Percentiles rank a stretch among this genome's conserved stretches.
These are phyloP conservation scores for Pterophyllum scalare DNA, from an alignment of 2,113 vertebrate genomes.

Conservation along the genomic window DNA sequence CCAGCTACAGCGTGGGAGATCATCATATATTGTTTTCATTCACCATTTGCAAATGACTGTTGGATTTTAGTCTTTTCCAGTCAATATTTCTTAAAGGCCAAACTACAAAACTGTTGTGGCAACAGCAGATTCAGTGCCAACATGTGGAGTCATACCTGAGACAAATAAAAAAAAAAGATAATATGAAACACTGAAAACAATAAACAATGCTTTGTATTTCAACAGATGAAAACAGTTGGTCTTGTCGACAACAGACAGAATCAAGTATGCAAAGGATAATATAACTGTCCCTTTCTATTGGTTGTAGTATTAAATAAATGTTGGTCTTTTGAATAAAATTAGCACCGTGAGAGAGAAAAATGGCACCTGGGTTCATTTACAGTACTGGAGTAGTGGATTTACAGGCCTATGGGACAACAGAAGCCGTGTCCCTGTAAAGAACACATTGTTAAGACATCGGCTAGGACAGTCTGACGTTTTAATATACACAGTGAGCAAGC, in stretches of 20 bases:
- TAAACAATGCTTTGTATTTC: constrained; percentile 3
- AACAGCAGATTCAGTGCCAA: constrained; percentile 36
- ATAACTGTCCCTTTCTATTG: not conserved
- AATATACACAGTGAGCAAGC: constrained; percentile 31
- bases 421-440: constrained; percentile 43
- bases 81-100: not conserved
- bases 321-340: constrained; percentile 14
- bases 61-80: not conserved
- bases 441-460: constrained; percentile 67
- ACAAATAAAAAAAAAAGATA: constrained; percentile 10
- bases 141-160: constrained; percentile 65
- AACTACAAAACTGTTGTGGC: not conserved
- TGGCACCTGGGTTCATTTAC: constrained; percentile 22
- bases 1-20: not conserved
- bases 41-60: not conserved
- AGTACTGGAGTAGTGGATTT: constrained; percentile 19
- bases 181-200: constrained; percentile 30
- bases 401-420: constrained; percentile 26
- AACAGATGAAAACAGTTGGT: constrained; percentile 6
- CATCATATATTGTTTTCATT: not conserved
- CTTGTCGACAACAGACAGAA: constrained; percentile 11
- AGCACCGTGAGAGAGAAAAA: constrained; percentile 35
- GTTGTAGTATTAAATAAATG: constrained; percentile 16
- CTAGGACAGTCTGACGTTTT: constrained; percentile 1
- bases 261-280: constrained; percentile 23